phyloP scores from a whole-genome alignment of 2,888 invertebrate species.

The Leistus spinibarbis region DNA sequence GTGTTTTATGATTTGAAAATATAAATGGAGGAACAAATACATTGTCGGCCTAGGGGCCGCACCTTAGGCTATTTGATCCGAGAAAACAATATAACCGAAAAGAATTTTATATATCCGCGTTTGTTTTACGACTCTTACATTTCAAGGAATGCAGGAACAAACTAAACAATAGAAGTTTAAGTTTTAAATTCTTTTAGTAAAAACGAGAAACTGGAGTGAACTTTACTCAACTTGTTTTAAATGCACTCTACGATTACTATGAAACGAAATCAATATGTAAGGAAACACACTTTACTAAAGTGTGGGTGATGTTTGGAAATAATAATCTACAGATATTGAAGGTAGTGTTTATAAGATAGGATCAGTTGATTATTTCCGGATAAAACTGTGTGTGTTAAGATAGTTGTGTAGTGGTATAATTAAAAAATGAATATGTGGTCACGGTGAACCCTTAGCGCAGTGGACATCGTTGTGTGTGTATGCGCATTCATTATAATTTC shows the following conservation, averaged over 20 bases:
- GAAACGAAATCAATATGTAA: too few relatives aligned
- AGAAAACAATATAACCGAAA: slow-evolving; percentile 1
- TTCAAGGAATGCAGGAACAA: slow-evolving; percentile 9
- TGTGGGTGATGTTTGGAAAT: neutral
- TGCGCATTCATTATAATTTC: neutral
- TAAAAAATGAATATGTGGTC: neutral
- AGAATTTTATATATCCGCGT: slow-evolving; percentile 1
- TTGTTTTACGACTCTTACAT: neutral
- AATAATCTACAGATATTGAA: neutral
- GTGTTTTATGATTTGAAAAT: neutral
- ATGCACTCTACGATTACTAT: too few relatives aligned
- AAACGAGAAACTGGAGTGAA: too few relatives aligned
- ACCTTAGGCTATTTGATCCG: neutral
- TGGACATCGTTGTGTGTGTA: neutral
- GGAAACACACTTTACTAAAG: neutral
- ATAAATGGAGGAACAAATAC: neutral
- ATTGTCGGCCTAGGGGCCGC: neutral
- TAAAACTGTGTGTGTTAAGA: too few relatives aligned
- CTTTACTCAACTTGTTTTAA: too few relatives aligned
- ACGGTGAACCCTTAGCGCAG: neutral
- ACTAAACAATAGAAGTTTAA: neutral
- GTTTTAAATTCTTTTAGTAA: neutral
- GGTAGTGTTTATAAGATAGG: neutral
- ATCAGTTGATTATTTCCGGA: neutral
- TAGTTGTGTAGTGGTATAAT: neutral